Evolutionary conservation across 2,888 invertebrate species (phyloP).

Genomic region (Pilophorus perplexus): DNA sequence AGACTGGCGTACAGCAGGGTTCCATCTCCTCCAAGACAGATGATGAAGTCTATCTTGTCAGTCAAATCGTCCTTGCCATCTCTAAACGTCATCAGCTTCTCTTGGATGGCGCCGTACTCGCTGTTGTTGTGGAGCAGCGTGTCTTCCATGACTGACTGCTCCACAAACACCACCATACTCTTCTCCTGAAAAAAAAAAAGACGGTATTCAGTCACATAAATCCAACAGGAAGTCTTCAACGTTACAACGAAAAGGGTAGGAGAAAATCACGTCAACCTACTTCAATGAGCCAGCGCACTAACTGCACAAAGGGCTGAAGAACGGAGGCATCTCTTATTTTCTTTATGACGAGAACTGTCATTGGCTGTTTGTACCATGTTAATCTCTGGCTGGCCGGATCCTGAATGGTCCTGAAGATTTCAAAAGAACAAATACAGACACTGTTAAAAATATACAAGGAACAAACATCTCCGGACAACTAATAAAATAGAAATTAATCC

Average conservation of each 20-base stretch:
- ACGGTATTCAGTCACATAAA: too few species aligned
- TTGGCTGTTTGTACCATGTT: conserved; percentile 95
- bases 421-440: neutral
- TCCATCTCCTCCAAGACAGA: conserved; percentile 96
- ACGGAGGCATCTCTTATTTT: conserved; percentile 91
- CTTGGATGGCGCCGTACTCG: conserved; percentile 63
- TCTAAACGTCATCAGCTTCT: conserved; percentile 77
- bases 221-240: too few species aligned
- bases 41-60: conserved; percentile 94
- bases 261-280: conserved; percentile 55
- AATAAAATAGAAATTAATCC: too few species aligned
- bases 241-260: too few species aligned
- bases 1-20: conserved; percentile 92
- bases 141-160: conserved; percentile 86
- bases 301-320: conserved; percentile 83
- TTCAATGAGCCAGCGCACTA: conserved; percentile 89
- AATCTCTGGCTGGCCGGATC: conserved; percentile 95
- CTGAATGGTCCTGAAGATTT: conserved; percentile 80
- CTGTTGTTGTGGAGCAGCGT: conserved; percentile 69
- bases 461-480: neutral
- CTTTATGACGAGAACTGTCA: conserved; percentile 95
- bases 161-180: conserved; percentile 93
- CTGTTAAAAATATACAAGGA: neutral
- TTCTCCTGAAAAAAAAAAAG: conserved; percentile 66
- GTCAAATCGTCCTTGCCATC: conserved; percentile 92